Evolutionary conservation across 2,113 vertebrate genomes (phyloP), one percentile per base, ranked within the genome.

Genomic region (Nycticryphes semicollaris): DNA sequence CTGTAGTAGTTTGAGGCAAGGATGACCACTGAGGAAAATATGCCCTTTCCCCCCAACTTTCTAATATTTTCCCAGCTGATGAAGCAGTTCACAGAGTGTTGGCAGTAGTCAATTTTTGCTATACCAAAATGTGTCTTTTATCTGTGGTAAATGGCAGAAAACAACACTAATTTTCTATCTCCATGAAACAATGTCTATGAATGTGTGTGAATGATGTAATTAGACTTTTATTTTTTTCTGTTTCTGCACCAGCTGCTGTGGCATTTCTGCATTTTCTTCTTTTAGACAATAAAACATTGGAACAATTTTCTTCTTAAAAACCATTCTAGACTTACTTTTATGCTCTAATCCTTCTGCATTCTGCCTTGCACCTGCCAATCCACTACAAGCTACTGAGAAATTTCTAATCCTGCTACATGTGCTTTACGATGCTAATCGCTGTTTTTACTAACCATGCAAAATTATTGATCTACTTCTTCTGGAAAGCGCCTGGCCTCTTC

Each of bases 191-290:
- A 89, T 72, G 51, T 53, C 24, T 89, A 68, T 68, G 74, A 91
- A 93, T 87, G 66, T 64, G 21, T 59, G n/a, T 57, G 73, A 92
- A 84, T 79, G 88, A 94, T 11, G 2, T 66, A 92, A 86, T 95
- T 74, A 90, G 54, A 66, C 30, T 14, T 19, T 62, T 74, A 33
- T 85, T 63, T 54, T 69, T 81, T n/a, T 78, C 80, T 78, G 43
- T 57, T 91, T 93, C 62, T 95, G 80, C 35, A 3, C 91, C 94
- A 93, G 91, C 84, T 92, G 89, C 80, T 79, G 63, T 87, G 86
- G 51, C 84, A 60, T 93, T 93, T 91, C 76, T 91, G 77, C 81
- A 18, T 89, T 84, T 95, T 92, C 80, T 89, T 94, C 73, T 75
- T 96, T 89, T 69, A 83, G 78, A 94, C 74, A 96, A 95, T 79